phyloP scores from a whole-genome alignment of 1,140 invertebrate genomes.

The Dreissena rostriformis region DNA sequence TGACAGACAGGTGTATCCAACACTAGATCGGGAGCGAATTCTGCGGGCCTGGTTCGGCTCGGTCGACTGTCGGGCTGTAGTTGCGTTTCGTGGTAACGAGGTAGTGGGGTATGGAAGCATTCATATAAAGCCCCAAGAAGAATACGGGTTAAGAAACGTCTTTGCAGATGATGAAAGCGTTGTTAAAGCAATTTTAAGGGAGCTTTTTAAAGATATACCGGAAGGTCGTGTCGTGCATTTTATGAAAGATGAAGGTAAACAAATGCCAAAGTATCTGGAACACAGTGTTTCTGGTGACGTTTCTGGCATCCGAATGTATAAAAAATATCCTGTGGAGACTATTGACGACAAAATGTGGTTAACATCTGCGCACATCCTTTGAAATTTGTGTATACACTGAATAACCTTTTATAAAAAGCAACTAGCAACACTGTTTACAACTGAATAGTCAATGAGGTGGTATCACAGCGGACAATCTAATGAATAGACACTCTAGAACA shows the following conservation, averaged over 20 bases:
- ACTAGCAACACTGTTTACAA: too few relatives aligned
- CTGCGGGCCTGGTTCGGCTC: neutral
- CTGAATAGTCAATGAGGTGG: too few relatives aligned
- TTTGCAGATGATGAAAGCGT: slow-evolving; percentile 8
- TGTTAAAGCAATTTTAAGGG: slow-evolving; percentile 2
- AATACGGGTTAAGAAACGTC: neutral
- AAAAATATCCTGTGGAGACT: neutral
- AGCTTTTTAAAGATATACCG: neutral
- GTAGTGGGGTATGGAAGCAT: neutral
- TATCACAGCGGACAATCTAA: too few relatives aligned
- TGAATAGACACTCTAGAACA: too few relatives aligned
- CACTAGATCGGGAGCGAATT: neutral
- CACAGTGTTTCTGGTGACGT: neutral
- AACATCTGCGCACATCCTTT: slow-evolving; percentile 3
- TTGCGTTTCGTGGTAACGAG: neutral
- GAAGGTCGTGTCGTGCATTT: neutral
- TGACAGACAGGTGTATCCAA: slow-evolving; percentile 2
- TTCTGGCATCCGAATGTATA: neutral
- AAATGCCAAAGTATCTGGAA: neutral
- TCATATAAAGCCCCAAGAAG: slow-evolving; percentile 1
- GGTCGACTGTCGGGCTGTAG: neutral
- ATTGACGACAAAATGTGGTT: slow-evolving; percentile 2
- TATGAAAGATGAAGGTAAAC: neutral
- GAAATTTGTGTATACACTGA: neutral
- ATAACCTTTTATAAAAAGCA: neutral